Evolutionary conservation across 2,797 vertebrate species (phyloP).

Genomic region (Malacoctenus gilli): DNA sequence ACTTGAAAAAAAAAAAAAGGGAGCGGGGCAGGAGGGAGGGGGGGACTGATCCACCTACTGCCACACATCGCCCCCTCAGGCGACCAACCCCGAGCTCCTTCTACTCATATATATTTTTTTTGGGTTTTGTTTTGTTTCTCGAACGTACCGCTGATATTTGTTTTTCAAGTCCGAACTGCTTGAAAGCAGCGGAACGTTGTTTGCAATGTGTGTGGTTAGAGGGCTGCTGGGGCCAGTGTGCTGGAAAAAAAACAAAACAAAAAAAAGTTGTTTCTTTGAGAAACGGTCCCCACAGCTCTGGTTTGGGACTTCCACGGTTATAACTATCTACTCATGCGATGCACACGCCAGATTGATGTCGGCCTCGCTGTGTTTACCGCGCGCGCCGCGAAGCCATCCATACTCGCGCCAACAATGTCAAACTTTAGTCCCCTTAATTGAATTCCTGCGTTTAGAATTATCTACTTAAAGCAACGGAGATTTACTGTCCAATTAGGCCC

Average conservation of each 20-base stretch:
- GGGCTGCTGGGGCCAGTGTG: conserved; percentile 5
- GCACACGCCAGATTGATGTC: conserved; percentile 11
- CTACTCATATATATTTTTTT: not conserved
- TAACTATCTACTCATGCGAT: conserved; percentile 14
- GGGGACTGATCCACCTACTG: conserved; percentile 22
- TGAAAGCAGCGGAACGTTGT: not conserved
- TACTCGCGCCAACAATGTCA: conserved; percentile 26
- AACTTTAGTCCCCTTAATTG: conserved; percentile 35
- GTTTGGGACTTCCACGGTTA: conserved; percentile 22
- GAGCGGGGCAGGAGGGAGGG: not conserved
- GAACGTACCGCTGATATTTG: too few species aligned
- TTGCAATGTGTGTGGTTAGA: conserved; percentile 23
- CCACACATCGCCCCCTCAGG: conserved; percentile 4
- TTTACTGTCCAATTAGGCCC: conserved; percentile 59
- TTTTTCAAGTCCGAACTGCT: conserved; percentile 12
- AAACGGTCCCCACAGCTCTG: conserved; percentile 14
- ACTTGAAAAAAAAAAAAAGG: conserved; percentile 60
- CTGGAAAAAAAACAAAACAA: too few species aligned
- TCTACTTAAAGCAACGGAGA: conserved; percentile 41
- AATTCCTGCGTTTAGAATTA: conserved; percentile 37
- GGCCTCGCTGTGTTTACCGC: conserved; percentile 31
- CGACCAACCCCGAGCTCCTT: conserved; percentile 5
- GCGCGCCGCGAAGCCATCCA: conserved; percentile 13
- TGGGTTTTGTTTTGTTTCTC: not conserved
- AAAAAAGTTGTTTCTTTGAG: conserved; percentile 35